A percentile compares a stretch with the other conserved stretches of the same genome.
Conservation (phyloP, 2,888 invertebrate species). For the Hyalella azteca region DNA sequence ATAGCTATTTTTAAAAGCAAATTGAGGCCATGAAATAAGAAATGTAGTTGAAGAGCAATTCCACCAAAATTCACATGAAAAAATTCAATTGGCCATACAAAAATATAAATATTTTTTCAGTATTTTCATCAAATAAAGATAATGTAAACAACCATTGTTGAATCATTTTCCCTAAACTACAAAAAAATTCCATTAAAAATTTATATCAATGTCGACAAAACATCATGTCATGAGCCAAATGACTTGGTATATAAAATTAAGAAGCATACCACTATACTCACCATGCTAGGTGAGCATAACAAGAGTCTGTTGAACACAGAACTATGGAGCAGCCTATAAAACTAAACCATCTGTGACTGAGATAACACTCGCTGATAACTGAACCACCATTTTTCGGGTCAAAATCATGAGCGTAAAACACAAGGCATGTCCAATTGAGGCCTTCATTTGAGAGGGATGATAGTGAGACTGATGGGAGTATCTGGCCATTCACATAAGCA, state of each 20-base stretch:
- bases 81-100: too few relatives aligned
- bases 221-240: too few relatives aligned
- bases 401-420: conserved; percentile 20
- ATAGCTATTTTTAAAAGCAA: too few relatives aligned
- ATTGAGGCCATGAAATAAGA: too few relatives aligned
- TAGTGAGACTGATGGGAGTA: not conserved
- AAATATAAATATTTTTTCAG: too few relatives aligned
- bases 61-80: too few relatives aligned
- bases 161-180: too few relatives aligned
- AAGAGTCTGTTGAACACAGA: conserved; percentile 11
- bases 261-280: not conserved
- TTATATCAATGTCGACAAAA: too few relatives aligned
- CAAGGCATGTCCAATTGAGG: conserved; percentile 10
- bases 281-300: conserved; percentile 21
- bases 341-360: not conserved
- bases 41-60: too few relatives aligned
- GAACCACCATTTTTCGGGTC: not conserved
- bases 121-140: too few relatives aligned
- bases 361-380: not conserved
- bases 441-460: not conserved
- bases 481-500: not conserved
- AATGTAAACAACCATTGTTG: too few relatives aligned
- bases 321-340: not conserved
- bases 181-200: too few relatives aligned
- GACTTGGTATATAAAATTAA: not conserved